A percentile compares a stretch with the other conserved stretches of the same genome.
phyloP scores from a whole-genome alignment of 1,140 invertebrate species.

The Danaus melanippus region DNA sequence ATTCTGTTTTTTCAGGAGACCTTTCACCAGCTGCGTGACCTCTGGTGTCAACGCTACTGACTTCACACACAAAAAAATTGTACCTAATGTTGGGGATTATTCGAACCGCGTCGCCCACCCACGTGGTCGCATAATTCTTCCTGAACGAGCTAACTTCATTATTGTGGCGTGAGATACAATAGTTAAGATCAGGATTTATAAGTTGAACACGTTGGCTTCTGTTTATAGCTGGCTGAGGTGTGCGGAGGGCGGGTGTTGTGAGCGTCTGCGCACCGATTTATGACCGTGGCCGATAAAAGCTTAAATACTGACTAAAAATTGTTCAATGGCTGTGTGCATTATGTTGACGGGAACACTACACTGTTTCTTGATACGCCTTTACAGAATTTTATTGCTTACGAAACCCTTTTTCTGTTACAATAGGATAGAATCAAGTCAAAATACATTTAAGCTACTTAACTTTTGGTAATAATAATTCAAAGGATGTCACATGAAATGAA shows the following conservation, averaged over 20 bases:
- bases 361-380: too few species aligned
- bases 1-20: conserved; percentile 61
- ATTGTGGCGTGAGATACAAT: conserved; percentile 71
- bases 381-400: too few species aligned
- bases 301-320: conserved; percentile 65
- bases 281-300: conserved; percentile 65
- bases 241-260: conserved; percentile 55
- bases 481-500: too few species aligned
- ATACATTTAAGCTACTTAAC: too few species aligned
- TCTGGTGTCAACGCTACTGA: conserved; percentile 47
- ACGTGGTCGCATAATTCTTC: conserved; percentile 66
- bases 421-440: too few species aligned
- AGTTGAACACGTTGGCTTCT: conserved; percentile 70
- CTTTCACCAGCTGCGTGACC: conserved; percentile 53
- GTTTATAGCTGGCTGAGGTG: conserved; percentile 64
- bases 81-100: conserved; percentile 62
- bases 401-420: too few species aligned
- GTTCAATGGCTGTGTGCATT: conserved; percentile 37
- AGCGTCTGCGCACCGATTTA: conserved; percentile 67
- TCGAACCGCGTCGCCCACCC: conserved; percentile 57
- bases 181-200: conserved; percentile 72
- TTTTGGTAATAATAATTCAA: too few species aligned
- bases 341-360: too few species aligned
- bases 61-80: conserved; percentile 53
- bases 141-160: conserved; percentile 71